A percentile compares a stretch with the other conserved stretches of the same genome.
These are phyloP conservation scores for Eublepharis macularius DNA, from an alignment of 2,113 vertebrate genomes.

Conservation along the genomic window DNA sequence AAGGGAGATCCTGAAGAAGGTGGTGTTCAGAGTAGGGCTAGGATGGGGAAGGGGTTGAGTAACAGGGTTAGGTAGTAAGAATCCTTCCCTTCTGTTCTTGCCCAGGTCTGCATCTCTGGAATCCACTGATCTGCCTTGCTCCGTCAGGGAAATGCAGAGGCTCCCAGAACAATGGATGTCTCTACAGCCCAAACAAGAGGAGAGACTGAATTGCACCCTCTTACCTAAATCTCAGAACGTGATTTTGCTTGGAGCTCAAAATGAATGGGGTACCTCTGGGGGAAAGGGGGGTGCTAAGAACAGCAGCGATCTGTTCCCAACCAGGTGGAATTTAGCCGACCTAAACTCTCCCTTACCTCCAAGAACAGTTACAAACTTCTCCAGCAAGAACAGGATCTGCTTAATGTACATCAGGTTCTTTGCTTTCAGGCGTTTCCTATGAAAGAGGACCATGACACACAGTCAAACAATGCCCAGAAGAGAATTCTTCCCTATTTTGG, in stretches of 20 bases:
- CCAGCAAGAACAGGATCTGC: conserved; percentile 91
- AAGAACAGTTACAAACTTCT: conserved; percentile 83
- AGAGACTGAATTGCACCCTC: background rate
- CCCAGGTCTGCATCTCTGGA: background rate
- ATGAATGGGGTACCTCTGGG: background rate
- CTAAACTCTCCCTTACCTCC: conserved; percentile 80
- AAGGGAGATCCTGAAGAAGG: background rate
- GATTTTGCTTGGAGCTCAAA: background rate
- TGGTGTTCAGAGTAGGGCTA: background rate
- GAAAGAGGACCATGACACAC: background rate
- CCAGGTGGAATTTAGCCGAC: background rate
- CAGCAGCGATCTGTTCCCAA: background rate
- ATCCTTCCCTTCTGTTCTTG: background rate
- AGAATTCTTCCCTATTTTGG: background rate
- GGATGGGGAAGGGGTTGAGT: background rate
- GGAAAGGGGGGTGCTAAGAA: background rate
- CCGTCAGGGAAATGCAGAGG: background rate
- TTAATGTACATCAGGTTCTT: conserved; percentile 99
- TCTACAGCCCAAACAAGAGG: background rate
- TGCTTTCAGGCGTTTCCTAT: conserved; percentile 90
- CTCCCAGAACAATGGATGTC: background rate
- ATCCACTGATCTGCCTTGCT: background rate
- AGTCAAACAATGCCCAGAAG: background rate
- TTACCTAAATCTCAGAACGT: background rate
- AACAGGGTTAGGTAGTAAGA: background rate